Base-by-base conservation (phyloP, 2,888 invertebrate genomes). In the Mythimna ferrago region DNA sequence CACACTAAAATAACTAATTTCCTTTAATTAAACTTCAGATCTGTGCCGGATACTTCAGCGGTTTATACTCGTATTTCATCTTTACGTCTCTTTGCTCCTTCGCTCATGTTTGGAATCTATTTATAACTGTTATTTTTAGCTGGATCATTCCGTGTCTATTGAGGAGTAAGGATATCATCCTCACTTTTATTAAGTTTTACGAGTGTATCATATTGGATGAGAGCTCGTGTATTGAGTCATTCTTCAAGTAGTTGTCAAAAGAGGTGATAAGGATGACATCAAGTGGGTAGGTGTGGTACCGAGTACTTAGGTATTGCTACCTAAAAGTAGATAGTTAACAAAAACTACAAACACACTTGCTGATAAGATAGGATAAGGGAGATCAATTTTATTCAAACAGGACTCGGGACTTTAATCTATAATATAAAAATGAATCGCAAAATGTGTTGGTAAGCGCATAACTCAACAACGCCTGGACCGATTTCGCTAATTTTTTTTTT, bases 11-110 rank as follows among this genome's bases (percentile, higher is more conserved):
- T 84, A 82, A 76, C 73, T 41, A 60, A 72, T 75, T 78, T 78
- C 73, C 83, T 83, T 73, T 76, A 74, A 84, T 80, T 77, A 77
- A 79, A 61, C 63, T 71, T 48, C 38, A 71, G 71, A 71, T 71
- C 67, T 66, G 63, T 61, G 38, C 53, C 80, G 67, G 75, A 68
- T 68, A 72, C 77, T 74, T 72, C 73, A 67, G 51, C 58, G 60
- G 66, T 66, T 71, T 68, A 67, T 66, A 54, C 60, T 57, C 58
- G 19, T 63, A 69, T 77, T 75, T 71, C 57, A 81, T 74, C 48
- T 76, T 70, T 44, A 66, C 41, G 41, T 61, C 16, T 53, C 69
- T 69, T 57, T 38, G 70, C 63, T 80, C 53, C 66, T 63, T 64
- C 54, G 53, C 21, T 56, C 14, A 66, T 38, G 21, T 53, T 61